Evolutionary conservation across 2,888 invertebrate genomes (phyloP).

Genomic region (Cyrtodaria siliqua): DNA sequence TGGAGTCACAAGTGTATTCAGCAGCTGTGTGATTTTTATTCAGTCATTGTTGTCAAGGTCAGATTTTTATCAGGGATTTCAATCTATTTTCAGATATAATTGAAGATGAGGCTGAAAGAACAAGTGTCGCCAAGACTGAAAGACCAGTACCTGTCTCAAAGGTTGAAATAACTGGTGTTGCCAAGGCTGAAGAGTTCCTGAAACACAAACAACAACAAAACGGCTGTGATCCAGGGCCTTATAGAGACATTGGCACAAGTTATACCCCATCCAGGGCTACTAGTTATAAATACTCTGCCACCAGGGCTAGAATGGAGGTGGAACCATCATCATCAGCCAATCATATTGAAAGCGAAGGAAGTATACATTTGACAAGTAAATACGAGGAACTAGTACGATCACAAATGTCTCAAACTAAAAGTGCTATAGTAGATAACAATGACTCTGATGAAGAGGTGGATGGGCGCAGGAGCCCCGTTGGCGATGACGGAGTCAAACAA

Average conservation of each 20-base stretch:
- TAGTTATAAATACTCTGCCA: conserved; percentile 21
- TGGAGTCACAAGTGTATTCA: no score
- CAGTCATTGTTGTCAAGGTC: no score
- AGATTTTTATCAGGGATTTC: no score
- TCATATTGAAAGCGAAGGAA: conserved; percentile 7
- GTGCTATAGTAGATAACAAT: conserved; percentile 30
- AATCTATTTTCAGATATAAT: conserved; percentile 68
- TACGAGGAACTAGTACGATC: conserved; percentile 73
- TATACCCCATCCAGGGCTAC: conserved; percentile 36
- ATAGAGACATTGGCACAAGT: conserved; percentile 13
- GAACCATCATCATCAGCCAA: conserved; percentile 8
- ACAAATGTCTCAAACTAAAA: conserved; percentile 65
- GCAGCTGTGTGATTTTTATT: no score
- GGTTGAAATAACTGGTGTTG: no score
- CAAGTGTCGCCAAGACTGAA: conserved; percentile 46
- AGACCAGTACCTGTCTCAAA: no score
- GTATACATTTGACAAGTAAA: conserved; percentile 64
- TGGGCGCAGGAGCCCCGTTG: conserved; percentile 72
- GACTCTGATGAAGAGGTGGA: conserved; percentile 37
- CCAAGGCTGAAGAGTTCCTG: conserved; percentile 63
- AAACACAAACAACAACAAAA: conserved; percentile 29
- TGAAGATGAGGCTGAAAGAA: conserved; percentile 68
- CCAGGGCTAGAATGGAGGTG: conserved; percentile 53
- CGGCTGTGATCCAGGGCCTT: not conserved
- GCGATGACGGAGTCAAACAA: conserved; percentile 71